Evolutionary conservation across 2,888 invertebrate genomes (phyloP), one percentile per base, ranked within the genome.

Genomic region (Caenorhabditis angaria): DNA sequence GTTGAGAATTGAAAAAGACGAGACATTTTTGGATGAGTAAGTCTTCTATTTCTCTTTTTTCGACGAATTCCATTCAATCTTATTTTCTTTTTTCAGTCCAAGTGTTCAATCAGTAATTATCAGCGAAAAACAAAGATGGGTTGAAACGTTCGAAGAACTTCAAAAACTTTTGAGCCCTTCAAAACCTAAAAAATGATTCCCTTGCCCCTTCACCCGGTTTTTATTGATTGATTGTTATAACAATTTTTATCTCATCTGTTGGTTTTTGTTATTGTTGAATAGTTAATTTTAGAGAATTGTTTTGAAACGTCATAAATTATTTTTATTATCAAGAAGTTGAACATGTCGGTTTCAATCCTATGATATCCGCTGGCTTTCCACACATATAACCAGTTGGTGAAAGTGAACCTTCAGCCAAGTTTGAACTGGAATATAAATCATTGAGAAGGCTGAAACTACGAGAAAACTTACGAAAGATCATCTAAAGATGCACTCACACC

Each of bases 121-220:
- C n/a, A 29, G 53, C 1, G 65, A 78, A 47, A 69, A 70, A 24
- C 25, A 56, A n/a, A 64, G 55, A 22, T 78, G 78, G 75, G 48
- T 70, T n/a, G 56, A 70, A 29, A 25, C 59, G n/a, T 71, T 57
- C 47, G 50, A 35, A 25, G 62, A 66, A 35, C 59, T 71, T 20
- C 48, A 65, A 48, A 65, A 28, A n/a, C 47, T 32, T 6, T 22
- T 65, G 4, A 47, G 18, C 5, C 2, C 22, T 27, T 8, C 54
- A 27, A 54, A 54, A 27, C 14, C 14, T 22, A 25, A 47, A 50
- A 20, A 55, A 18, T 18, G n/a, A 35, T 2, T 18, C 10, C 10
- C 32, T 32, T 41, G 41, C 18, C 18, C 8, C 3, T 50, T 41
- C 18, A 12, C 18, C 41, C 10, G 41, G 41, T 41, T 41, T 41